Evolutionary conservation across 2,797 vertebrate genomes (phyloP), one percentile per base, ranked within the genome.

Genomic region (Gallinago solitaria): DNA sequence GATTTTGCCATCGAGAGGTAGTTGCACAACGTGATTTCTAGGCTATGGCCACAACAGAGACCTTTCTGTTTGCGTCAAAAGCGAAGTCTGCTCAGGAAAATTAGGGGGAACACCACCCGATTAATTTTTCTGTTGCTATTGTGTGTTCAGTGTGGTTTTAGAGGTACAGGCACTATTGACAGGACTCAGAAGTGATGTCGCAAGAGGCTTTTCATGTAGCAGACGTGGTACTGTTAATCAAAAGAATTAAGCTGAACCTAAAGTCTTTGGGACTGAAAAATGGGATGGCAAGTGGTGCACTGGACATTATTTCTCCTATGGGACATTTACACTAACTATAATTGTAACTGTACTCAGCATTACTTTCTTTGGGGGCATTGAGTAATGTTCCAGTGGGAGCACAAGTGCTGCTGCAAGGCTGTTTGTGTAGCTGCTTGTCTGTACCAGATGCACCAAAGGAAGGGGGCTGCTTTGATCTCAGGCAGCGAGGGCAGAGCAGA

Each of bases 31-130:
- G 12, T 4, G 9, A 70, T 80, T 91, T 54, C 83, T 73, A 0
- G 76, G 76, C n/a, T 48, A 32, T n/a, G 67, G 32, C 12, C 53
- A 33, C 45, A 68, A 4, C 3, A 7, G n/a, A 77, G 77, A 91
- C 14, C 15, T 74, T 87, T 76, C 48, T 82, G 5, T 65, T 53
- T 76, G 48, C 41, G 27, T 41, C 32, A 77, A 77, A 60, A 83
- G 64, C 24, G 56, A 94, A 74, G n/a, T 25, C 41, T 75, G 25
- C 32, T 51, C 19, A 33, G 53, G 80, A 74, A 68, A 86, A 73
- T 20, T 17, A 48, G 9, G n/a, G 32, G 16, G 3, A 15, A 13
- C 16, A 1, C 0, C 1, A 12, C 12, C 11, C 13, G 5, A 18
- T n/a, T 73, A 63, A 32, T 18, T 82, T 54, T 87, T 74, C 20